phyloP scores from a whole-genome alignment of 2,888 invertebrate genomes.

The Ochropleura leucogaster region DNA sequence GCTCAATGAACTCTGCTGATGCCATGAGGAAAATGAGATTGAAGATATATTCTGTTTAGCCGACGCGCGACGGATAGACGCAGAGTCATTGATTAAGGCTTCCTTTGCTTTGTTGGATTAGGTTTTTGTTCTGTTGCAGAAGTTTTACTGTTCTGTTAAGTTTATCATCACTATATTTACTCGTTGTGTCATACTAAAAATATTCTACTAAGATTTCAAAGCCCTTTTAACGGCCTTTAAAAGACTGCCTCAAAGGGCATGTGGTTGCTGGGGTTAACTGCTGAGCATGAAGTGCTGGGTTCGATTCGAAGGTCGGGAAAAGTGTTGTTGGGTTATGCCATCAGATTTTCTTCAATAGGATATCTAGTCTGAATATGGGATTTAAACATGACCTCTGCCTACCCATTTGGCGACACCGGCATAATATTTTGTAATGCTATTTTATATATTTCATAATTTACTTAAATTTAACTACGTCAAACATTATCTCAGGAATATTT shows the following conservation, averaged over 20 bases:
- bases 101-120: conserved; percentile 19
- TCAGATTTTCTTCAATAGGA: no score
- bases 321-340: not conserved
- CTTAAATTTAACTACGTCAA: not conserved
- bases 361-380: no score
- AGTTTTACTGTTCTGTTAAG: not conserved
- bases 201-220: not conserved
- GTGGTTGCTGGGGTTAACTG: not conserved
- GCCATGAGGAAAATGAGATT: conserved; percentile 57
- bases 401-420: no score
- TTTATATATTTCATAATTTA: not conserved
- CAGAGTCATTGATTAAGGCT: conserved; percentile 31
- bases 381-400: not conserved
- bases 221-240: not conserved
- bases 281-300: no score
- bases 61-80: conserved; percentile 17
- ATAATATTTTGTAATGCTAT: not conserved
- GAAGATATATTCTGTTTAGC: conserved; percentile 48
- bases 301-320: not conserved
- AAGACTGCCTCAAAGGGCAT: not conserved
- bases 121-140: not conserved
- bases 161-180: not conserved
- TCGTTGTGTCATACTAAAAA: no score
- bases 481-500: conserved; percentile 30
- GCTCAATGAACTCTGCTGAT: conserved; percentile 60